These are phyloP conservation scores for Mycetomoellerius zeteki DNA, from an alignment of 1,140 invertebrate genomes.

Conservation along the genomic window DNA sequence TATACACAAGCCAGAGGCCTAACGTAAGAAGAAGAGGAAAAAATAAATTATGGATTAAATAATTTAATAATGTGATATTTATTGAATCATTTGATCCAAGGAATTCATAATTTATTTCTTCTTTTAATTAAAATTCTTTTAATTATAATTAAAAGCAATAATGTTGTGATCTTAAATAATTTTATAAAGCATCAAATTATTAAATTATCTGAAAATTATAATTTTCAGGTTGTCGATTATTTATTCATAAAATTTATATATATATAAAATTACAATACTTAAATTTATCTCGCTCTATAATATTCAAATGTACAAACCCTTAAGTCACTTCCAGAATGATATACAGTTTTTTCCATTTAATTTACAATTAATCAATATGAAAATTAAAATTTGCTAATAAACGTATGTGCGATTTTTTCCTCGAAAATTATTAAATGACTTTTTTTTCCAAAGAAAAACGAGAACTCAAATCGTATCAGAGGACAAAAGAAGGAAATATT, in stretches of 20 bases:
- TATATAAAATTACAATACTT: neutral
- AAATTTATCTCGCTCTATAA: neutral
- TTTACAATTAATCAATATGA: neutral
- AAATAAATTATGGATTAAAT: too few species aligned
- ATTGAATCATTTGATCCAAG: too few species aligned
- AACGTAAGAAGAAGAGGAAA: too few species aligned
- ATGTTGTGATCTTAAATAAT: too few species aligned
- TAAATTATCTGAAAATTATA: too few species aligned
- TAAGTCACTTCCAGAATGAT: neutral
- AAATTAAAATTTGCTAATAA: neutral
- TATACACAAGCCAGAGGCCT: too few species aligned
- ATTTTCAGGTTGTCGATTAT: neutral
- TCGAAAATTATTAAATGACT: neutral
- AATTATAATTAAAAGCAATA: too few species aligned
- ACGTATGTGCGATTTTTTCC: neutral
- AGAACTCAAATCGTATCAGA: neutral
- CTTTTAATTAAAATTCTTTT: neutral
- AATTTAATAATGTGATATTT: too few species aligned
- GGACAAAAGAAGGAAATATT: neutral
- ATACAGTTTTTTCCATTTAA: neutral
- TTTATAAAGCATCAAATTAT: too few species aligned
- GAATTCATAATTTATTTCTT: too few species aligned
- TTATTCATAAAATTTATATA: neutral
- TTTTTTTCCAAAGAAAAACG: neutral
- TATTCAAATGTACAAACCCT: neutral